These are phyloP conservation scores for Chrysodeixis includens DNA, from an alignment of 2,888 invertebrate species.

Conservation along the genomic window DNA sequence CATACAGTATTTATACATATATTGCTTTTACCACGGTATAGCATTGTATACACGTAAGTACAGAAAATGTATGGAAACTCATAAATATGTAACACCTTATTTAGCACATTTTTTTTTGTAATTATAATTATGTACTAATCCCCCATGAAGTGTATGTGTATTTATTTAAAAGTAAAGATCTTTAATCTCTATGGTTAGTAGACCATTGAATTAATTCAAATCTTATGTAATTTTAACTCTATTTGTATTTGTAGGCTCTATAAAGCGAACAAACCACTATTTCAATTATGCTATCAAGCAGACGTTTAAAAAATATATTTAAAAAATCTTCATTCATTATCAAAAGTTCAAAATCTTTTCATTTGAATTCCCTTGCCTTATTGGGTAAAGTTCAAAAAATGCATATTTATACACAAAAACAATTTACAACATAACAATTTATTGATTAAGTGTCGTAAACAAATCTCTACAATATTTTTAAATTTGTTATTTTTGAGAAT, in stretches of 20 bases:
- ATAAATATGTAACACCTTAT: conserved; percentile 31
- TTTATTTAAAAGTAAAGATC: background rate
- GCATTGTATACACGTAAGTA: conserved; percentile 31
- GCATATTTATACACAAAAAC: background rate
- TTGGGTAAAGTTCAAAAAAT: background rate
- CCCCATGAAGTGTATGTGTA: background rate
- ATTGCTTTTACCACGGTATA: conserved; percentile 39
- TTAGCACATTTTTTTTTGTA: conserved; percentile 1
- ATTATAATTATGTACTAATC: background rate
- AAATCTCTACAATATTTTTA: background rate
- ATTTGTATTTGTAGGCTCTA: no score
- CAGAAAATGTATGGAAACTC: conserved; percentile 22
- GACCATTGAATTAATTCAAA: background rate
- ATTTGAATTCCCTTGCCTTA: background rate
- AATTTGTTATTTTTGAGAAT: background rate
- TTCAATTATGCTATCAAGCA: no score
- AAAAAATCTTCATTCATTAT: background rate
- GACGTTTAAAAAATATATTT: background rate
- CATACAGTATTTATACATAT: conserved; percentile 22
- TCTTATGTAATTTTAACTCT: background rate
- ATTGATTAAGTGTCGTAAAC: no score
- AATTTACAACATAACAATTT: no score
- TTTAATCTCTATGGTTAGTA: background rate
- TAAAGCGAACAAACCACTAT: no score
- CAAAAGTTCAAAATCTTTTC: background rate